Evolutionary conservation across 2,888 invertebrate genomes (phyloP), one percentile per base, ranked within the genome.

Genomic region (Eueremaeus valkanovi): DNA sequence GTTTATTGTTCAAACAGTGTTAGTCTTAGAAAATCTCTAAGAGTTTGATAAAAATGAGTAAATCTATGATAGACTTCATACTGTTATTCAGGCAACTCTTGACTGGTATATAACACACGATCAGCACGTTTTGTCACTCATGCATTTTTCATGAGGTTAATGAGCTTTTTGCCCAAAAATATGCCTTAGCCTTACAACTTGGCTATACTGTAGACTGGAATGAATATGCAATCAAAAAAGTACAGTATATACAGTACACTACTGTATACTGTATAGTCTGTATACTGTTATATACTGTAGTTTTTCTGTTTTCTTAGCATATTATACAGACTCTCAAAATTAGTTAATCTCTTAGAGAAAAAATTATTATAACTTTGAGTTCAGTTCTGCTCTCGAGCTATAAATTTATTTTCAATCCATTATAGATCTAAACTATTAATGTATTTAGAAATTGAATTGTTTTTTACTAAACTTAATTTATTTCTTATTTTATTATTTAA

Each of bases 91-190:
- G 55, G 13, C 36, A 33, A 63, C 63, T 33, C 63, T 63, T 63
- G 33, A 63, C 29, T 63, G 33, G 18, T 11, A 24, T 63, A n/a
- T 63, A 21, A 63, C 33, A 33, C n/a, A 68, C 40, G 68, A 68
- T 68, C 40, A 42, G 68, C 68, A 68, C 68, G 68, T 68, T 40
- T 68, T 68, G 68, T 68, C 68, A 61, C n/a, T 68, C 68, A 68
- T 68, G 68, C 36, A 68, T 68, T 40, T 40, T 68, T 68, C 68
- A 68, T 68, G 68, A 68, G 68, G 68, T 68, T 68, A 68, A 68
- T 68, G 68, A 68, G 68, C 40, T 68, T 68, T 68, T 40, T 68
- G 40, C 68, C 11, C 36, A 42, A 31, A 68, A 31, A 27, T 61
- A 13, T 33, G 3, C 40, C 40, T 29, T 63, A 9, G 16, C 33